Conservation (phyloP, 2,888 invertebrate species). For the Sclerodermus sp. region DNA sequence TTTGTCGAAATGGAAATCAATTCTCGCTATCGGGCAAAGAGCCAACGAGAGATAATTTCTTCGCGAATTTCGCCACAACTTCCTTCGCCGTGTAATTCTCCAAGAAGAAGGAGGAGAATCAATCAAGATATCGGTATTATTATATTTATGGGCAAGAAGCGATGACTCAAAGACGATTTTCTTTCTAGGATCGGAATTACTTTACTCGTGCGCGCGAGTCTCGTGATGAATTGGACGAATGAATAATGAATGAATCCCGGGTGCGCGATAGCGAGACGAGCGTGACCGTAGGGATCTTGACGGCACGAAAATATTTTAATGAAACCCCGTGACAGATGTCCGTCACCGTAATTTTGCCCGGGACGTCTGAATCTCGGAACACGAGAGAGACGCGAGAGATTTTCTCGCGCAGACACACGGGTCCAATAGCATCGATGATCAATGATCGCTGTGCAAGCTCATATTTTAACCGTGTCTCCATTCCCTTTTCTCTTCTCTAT, state of each 20-base stretch:
- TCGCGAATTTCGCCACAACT: too few relatives aligned
- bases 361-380: not conserved
- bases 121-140: too few relatives aligned
- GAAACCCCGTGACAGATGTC: conserved; percentile 24
- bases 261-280: not conserved
- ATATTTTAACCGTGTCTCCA: not conserved
- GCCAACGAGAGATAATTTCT: too few relatives aligned
- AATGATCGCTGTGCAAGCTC: not conserved
- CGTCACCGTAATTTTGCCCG: conserved; percentile 15
- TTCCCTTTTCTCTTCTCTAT: not conserved
- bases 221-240: conserved; percentile 20
- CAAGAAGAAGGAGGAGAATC: too few relatives aligned
- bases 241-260: conserved; percentile 26
- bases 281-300: conserved; percentile 11
- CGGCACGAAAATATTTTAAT: conserved; percentile 22
- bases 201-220: conserved; percentile 4
- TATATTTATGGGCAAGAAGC: too few relatives aligned
- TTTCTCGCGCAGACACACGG: not conserved
- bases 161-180: not conserved
- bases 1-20: too few relatives aligned
- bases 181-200: not conserved
- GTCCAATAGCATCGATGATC: not conserved
- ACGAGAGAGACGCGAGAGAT: not conserved
- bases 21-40: too few relatives aligned
- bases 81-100: too few relatives aligned